Evolutionary conservation across 2,888 invertebrate species (phyloP).

Genomic region (Chironomus tentans): DNA sequence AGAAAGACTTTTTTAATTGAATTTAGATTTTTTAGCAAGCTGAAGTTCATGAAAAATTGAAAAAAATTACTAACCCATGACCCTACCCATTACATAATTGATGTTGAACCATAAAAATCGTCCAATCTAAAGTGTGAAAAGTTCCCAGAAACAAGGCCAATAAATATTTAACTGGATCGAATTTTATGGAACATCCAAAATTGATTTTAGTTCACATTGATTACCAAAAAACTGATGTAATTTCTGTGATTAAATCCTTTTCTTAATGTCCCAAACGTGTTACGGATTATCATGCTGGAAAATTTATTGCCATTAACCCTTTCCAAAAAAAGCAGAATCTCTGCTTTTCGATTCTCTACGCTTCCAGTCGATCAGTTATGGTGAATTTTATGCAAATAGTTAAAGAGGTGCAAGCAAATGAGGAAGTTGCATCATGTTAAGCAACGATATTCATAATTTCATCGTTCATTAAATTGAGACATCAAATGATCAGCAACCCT

Average conservation of each 20-base stretch:
- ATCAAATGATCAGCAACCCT: neutral
- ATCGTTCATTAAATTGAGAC: conserved; percentile 2
- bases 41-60: too few species aligned
- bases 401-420: neutral
- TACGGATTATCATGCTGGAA: neutral
- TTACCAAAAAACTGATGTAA: neutral
- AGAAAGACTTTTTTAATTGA: too few species aligned
- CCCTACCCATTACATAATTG: too few species aligned
- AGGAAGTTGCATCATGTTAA: neutral
- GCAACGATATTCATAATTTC: neutral
- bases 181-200: neutral
- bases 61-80: too few species aligned
- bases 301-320: neutral
- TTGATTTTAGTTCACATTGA: neutral
- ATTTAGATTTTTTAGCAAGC: too few species aligned
- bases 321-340: neutral
- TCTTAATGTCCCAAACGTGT: neutral
- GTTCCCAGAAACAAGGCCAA: neutral
- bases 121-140: neutral
- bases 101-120: too few species aligned
- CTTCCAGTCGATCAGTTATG: neutral
- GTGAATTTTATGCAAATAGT: conserved; percentile 6
- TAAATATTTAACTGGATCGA: conserved; percentile 5
- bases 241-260: neutral
- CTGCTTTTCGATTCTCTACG: neutral